Percentiles rank a stretch among this genome's conserved stretches.
Conservation (phyloP, 1,140 invertebrate genomes). For the Idris sp. region DNA sequence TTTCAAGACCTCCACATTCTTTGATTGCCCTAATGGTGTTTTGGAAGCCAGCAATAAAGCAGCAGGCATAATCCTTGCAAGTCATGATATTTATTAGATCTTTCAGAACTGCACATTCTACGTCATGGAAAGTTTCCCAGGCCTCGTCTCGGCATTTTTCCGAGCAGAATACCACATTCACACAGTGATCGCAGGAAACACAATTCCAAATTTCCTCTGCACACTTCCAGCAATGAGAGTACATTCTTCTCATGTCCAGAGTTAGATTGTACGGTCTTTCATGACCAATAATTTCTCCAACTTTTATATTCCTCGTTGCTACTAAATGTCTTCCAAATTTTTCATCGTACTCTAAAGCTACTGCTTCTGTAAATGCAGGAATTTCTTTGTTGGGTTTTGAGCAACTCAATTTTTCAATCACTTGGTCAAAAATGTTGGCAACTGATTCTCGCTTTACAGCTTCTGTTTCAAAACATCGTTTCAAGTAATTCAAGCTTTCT, state of each 20-base stretch:
- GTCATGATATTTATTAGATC: not conserved
- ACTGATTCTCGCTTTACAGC: too few species aligned
- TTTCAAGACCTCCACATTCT: too few species aligned
- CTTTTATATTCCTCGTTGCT: constrained; percentile 81
- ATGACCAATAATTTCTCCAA: constrained; percentile 88
- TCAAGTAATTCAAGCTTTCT: not conserved
- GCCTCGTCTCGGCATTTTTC: not conserved
- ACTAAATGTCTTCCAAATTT: constrained; percentile 52
- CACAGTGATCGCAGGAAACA: not conserved
- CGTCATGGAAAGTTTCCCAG: not conserved
- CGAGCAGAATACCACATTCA: not conserved
- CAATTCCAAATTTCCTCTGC: not conserved
- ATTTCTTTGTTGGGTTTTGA: not conserved
- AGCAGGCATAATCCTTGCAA: not conserved
- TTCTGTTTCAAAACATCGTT: not conserved
- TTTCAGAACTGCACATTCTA: not conserved
- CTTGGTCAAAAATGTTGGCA: too few species aligned
- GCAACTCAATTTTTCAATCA: not conserved
- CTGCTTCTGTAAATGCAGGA: not conserved
- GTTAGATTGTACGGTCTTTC: constrained; percentile 85
- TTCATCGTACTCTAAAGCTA: not conserved
- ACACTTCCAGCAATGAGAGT: constrained; percentile 84
- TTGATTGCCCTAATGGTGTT: too few species aligned
- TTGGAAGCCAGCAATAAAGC: too few species aligned
- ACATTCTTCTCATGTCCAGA: constrained; percentile 80